These are phyloP conservation scores for Pterostichus niger DNA, from an alignment of 2,888 invertebrate species.

Conservation along the genomic window DNA sequence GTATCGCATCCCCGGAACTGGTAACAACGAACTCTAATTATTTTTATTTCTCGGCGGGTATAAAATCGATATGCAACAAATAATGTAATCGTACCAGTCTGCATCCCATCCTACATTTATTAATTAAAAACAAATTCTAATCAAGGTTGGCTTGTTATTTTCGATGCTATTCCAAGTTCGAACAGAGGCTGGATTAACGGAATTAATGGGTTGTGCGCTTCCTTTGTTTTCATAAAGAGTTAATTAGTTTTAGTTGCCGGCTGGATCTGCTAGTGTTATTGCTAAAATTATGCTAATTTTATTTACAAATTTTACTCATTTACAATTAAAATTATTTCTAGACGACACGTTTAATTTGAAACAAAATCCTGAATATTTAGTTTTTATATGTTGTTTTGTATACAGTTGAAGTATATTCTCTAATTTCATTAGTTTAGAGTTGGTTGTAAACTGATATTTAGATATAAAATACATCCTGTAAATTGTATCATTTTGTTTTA, in stretches of 20 bases:
- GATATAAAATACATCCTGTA: no score
- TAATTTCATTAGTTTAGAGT: no score
- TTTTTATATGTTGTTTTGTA: no score
- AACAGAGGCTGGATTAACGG: slow-evolving; percentile 16
- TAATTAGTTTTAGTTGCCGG: slow-evolving; percentile 22
- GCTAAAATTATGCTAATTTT: slow-evolving; percentile 14
- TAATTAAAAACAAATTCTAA: slow-evolving; percentile 48
- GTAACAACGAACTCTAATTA: slow-evolving; percentile 34
- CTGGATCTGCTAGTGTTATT: background rate
- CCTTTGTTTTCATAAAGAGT: slow-evolving; percentile 38
- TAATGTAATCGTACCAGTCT: slow-evolving; percentile 28
- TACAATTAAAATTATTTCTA: no score
- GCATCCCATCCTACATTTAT: slow-evolving; percentile 17
- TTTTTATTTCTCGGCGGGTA: slow-evolving; percentile 33
- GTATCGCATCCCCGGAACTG: background rate
- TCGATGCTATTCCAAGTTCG: slow-evolving; percentile 3
- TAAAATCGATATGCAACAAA: slow-evolving; percentile 47
- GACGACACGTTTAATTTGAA: no score
- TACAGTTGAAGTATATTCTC: no score
- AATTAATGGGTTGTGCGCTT: slow-evolving; percentile 26
- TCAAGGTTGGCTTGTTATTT: slow-evolving; percentile 15
- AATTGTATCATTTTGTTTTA: no score
- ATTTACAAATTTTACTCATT: background rate
- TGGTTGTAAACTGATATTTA: no score
- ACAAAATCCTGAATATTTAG: no score